Evolutionary conservation across 2,797 vertebrate species (phyloP), one percentile per base, ranked within the genome.

Genomic region (Tinamus major): DNA sequence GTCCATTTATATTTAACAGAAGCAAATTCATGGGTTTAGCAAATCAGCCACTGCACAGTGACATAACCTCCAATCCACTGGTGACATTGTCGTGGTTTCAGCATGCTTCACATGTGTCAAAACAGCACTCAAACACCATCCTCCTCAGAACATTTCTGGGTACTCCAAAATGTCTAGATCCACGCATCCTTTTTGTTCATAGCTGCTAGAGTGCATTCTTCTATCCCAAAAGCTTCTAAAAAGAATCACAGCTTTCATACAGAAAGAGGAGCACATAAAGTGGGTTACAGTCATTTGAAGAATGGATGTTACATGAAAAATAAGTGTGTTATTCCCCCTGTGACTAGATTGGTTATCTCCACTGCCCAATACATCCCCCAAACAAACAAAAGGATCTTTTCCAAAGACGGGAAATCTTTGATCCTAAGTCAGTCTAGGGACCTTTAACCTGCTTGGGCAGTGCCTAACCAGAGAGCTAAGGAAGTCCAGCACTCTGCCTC

Each of bases 221-320:
- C 63, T 17, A 70, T 15, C 7, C 63, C 69, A 82, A 59, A 4
- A 72, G 39, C 55, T 58, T 59, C 77, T 68, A n/a, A 85, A 75
- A 90, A 37, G 26, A 89, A 74, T 10, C 21, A 65, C 62, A 56
- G 15, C 24, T 69, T 76, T 90, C n/a, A 13, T 8, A 55, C 8
- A 26, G 61, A 26, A 89, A 63, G 31, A 88, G 53, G 53, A 46
- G 44, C 53, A 88, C 42, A 89, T 27, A 76, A 91, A 44, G 42
- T 44, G 21, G 55, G 62, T 92, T 64, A 39, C 62, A 62, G 37
- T 19, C 49, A n/a, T 4, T n/a, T 12, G 56, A 87, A 87, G 59
- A 89, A 83, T 9, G 27, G 39, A 17, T 26, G 48, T 48, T 56
- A 83, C 59, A 63, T 78, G 61, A 88, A 94, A 95, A 92, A 79